phyloP scores from a whole-genome alignment of 2,888 invertebrate species.

The Limnephilus rhombicus region DNA sequence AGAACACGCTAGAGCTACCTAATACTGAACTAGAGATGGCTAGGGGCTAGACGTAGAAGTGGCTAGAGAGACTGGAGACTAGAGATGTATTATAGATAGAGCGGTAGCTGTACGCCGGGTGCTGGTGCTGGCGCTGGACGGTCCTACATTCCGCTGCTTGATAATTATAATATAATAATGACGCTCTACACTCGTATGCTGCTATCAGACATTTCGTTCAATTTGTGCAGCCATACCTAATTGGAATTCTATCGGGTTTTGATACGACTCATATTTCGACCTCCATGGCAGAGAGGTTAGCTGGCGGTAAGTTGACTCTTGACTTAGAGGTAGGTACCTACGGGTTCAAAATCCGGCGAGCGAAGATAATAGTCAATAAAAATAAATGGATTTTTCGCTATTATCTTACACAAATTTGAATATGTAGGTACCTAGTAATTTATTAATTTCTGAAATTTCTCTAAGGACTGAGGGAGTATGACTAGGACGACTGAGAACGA shows the following conservation, averaged over 20 bases:
- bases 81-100: neutral
- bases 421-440: too few relatives aligned
- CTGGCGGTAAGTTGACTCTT: neutral
- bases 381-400: too few relatives aligned
- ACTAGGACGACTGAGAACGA: too few relatives aligned
- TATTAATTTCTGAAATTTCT: too few relatives aligned
- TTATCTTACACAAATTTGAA: too few relatives aligned
- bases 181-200: neutral
- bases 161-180: neutral
- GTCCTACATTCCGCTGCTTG: slow-evolving; percentile 36
- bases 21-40: neutral
- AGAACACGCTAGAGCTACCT: neutral
- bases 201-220: neutral
- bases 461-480: too few relatives aligned
- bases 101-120: neutral
- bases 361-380: too few relatives aligned
- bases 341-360: neutral
- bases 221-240: neutral
- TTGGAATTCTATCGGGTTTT: neutral
- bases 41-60: too few relatives aligned
- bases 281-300: neutral
- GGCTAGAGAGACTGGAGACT: too few relatives aligned
- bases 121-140: slow-evolving; percentile 10
- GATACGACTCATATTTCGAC: neutral
- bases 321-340: neutral